These are phyloP conservation scores for Tyria jacobaeae DNA, from an alignment of 2,888 invertebrate species.

Conservation along the genomic window DNA sequence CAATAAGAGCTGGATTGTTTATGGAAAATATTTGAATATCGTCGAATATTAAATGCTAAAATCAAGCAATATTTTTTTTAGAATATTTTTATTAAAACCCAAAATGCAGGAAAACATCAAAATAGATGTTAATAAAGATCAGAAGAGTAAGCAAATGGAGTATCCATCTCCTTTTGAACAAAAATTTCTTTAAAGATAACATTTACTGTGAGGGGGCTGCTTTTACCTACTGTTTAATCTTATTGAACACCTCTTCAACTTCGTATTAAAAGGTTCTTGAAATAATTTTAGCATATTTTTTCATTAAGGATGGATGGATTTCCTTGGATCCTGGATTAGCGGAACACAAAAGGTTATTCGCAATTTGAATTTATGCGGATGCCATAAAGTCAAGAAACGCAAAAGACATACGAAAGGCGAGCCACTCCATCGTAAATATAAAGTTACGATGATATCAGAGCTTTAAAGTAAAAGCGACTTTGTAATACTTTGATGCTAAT, in stretches of 20 bases:
- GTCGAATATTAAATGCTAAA: not conserved
- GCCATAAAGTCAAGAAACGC: conserved; percentile 30
- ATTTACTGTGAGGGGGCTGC: conserved; percentile 32
- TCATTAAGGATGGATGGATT: conserved; percentile 36
- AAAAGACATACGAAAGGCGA: conserved; percentile 26
- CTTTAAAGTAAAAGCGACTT: conserved; percentile 1
- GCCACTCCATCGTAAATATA: conserved; percentile 21
- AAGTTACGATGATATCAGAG: conserved; percentile 25
- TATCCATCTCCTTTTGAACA: conserved; percentile 31
- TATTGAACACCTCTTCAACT: conserved; percentile 32
- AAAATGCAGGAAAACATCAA: conserved; percentile 17
- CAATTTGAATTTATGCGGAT: conserved; percentile 23
- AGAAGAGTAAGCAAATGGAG: conserved; percentile 27
- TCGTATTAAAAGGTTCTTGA: conserved; percentile 32
- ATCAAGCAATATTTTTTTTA: conserved; percentile 10
- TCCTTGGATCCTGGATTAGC: conserved; percentile 14
- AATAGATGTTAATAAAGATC: conserved; percentile 18
- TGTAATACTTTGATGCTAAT: conserved; percentile 8
- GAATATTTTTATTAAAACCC: conserved; percentile 17
- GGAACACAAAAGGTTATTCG: conserved; percentile 25
- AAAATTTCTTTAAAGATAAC: conserved; percentile 51
- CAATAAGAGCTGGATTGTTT: not conserved
- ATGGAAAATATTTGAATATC: conserved; percentile 1
- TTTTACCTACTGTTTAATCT: conserved; percentile 38
- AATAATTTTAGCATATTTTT: conserved; percentile 32